Evolutionary conservation across 2,888 invertebrate genomes (phyloP), one percentile per base, ranked within the genome.

Genomic region (Camponotus fellah): DNA sequence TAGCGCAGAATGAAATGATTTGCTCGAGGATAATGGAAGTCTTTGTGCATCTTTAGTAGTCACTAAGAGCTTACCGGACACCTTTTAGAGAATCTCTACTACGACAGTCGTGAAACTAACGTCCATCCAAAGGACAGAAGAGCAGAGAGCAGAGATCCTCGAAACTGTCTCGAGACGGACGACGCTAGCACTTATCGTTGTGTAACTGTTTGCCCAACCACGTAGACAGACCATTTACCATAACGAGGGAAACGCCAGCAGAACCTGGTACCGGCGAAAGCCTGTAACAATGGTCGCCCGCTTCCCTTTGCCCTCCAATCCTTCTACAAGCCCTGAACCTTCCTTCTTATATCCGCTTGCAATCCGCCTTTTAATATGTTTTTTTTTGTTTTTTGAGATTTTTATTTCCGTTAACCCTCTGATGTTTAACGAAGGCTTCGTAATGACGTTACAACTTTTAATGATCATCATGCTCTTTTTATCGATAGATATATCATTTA

Each of bases 161-260:
- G 90, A 92, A 91, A 91, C 86, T 89, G 93, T 94, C 93, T 94
- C 93, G 91, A 93, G 93, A 91, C 90, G 90, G 85, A 26, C 87
- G 82, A 85, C 84, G 87, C 87, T 90, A 91, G 90, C 90, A 91
- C 92, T 92, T 91, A 89, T 92, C 93, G 92, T 92, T 93, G 92
- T 92, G 87, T 86, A 89, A 92, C 92, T 93, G 93, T 94, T 94
- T 94, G 92, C 91, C 87, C 91, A 90, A 91, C 92, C 92, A 92
- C 92, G 90, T 92, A 92, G 91, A 92, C 92, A 91, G 91, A 91
- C 92, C 93, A 93, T 94, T 94, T 94, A 93, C 92, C 92, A 92
- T 94, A 94, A 94, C 94, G 93, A 94, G 94, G 91, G 89, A 91
- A 92, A 91, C 89, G 91, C 88, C 87, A 87, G 87, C 87, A 87